Evolutionary conservation across 1,140 invertebrate genomes (phyloP).

Genomic region (Eumaeus atala): DNA sequence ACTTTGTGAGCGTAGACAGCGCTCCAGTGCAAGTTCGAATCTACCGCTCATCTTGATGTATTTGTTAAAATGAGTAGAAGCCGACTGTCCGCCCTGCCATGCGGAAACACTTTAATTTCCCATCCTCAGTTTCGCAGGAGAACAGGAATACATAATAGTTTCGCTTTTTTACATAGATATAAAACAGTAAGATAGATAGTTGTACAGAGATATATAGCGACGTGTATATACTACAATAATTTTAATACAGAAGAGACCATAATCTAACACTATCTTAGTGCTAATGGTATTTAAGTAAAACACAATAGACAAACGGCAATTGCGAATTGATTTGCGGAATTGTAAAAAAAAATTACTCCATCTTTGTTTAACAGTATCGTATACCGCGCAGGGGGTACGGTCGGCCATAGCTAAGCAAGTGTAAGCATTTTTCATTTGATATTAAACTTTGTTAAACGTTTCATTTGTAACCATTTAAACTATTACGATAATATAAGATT

Average conservation of each 20-base stretch:
- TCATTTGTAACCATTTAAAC: conserved; percentile 70
- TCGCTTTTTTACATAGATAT: conserved; percentile 55
- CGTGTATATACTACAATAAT: conserved; percentile 66
- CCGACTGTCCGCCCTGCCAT: conserved; percentile 53
- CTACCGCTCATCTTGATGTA: conserved; percentile 59
- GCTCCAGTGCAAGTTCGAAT: conserved; percentile 26
- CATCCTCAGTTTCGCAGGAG: conserved; percentile 61
- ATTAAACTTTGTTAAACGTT: conserved; percentile 70
- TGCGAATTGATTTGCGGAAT: conserved; percentile 60
- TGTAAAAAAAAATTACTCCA: conserved; percentile 54
- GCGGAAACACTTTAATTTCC: conserved; percentile 54
- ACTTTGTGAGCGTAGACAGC: background rate
- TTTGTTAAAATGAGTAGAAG: conserved; percentile 69
- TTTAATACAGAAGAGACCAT: conserved; percentile 63
- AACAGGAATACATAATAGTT: conserved; percentile 40
- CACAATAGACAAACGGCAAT: conserved; percentile 55
- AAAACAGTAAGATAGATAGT: conserved; percentile 62
- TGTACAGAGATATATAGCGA: conserved; percentile 68
- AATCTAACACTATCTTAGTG: conserved; percentile 64
- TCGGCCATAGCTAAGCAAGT: conserved; percentile 67
- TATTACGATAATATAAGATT: conserved; percentile 70
- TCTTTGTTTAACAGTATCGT: conserved; percentile 50
- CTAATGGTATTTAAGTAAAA: conserved; percentile 61
- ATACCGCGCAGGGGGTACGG: conserved; percentile 48
- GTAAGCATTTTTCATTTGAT: conserved; percentile 68